These are phyloP conservation scores for Drosophila tsacasi DNA, from an alignment of 1,140 invertebrate species.

Conservation along the genomic window DNA sequence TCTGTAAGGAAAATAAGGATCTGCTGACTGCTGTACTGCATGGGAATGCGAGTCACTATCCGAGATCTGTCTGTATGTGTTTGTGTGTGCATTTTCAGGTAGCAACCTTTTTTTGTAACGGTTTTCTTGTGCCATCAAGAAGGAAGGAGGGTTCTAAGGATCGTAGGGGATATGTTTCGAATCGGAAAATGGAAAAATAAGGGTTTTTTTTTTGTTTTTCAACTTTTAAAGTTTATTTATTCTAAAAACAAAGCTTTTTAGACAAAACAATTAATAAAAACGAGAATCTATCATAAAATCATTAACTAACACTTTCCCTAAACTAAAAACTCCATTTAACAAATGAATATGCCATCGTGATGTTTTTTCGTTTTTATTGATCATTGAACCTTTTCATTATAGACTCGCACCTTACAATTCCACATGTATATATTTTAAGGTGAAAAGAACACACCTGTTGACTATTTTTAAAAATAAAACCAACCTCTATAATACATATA, in stretches of 20 bases:
- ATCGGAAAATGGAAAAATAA: conserved; percentile 9
- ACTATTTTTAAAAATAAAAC: conserved; percentile 6
- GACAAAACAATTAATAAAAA: background rate
- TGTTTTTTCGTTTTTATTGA: background rate
- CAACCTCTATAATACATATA: background rate
- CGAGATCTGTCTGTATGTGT: background rate
- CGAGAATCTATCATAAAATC: background rate
- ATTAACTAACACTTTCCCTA: background rate
- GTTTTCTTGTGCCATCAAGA: conserved; percentile 27
- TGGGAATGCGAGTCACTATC: conserved; percentile 53
- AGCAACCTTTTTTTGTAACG: conserved; percentile 60
- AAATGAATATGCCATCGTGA: too few species aligned
- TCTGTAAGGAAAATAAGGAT: conserved; percentile 22
- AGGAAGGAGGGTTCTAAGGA: conserved; percentile 5
- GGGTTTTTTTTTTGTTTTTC: background rate
- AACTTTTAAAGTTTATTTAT: too few species aligned
- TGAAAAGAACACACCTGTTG: conserved; percentile 5
- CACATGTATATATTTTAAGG: conserved; percentile 1
- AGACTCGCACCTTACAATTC: background rate
- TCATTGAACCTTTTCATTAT: background rate
- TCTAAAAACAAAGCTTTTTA: background rate
- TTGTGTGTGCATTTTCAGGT: conserved; percentile 47
- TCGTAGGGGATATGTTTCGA: conserved; percentile 12
- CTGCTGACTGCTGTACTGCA: conserved; percentile 49
- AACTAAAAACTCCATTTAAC: background rate